Conservation (phyloP, 2,888 invertebrate genomes). For the Leptinotarsa haldemani region DNA sequence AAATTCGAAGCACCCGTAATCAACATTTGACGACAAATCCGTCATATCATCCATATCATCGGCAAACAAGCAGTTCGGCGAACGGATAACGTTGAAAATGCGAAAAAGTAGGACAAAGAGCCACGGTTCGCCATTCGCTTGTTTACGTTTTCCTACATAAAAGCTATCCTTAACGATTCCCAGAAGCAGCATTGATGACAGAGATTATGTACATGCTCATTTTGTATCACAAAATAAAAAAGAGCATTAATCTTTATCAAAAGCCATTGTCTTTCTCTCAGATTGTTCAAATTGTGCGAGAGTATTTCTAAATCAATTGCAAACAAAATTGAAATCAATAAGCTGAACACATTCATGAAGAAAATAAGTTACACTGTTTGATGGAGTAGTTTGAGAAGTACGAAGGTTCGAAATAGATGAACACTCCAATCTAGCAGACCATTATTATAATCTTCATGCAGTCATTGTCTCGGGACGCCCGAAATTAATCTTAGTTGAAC, state of each 20-base stretch:
- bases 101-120: background rate
- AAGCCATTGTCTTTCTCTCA: background rate
- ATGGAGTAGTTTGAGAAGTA: too few relatives aligned
- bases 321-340: too few relatives aligned
- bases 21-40: slow-evolving; percentile 2
- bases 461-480: too few relatives aligned
- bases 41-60: background rate
- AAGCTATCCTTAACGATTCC: slow-evolving; percentile 4
- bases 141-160: slow-evolving; percentile 4
- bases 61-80: background rate
- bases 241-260: background rate
- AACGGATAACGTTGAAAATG: background rate
- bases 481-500: too few relatives aligned
- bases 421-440: too few relatives aligned
- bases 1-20: background rate
- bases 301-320: too few relatives aligned
- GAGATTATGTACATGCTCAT: background rate
- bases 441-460: too few relatives aligned
- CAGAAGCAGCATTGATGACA: background rate
- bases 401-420: too few relatives aligned
- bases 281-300: background rate
- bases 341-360: too few relatives aligned
- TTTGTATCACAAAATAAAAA: background rate
- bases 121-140: background rate
- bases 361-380: too few relatives aligned